Percentiles rank a stretch among this genome's conserved stretches.
phyloP scores from a whole-genome alignment of 2,888 invertebrate species.

The Dynastes grantii region DNA sequence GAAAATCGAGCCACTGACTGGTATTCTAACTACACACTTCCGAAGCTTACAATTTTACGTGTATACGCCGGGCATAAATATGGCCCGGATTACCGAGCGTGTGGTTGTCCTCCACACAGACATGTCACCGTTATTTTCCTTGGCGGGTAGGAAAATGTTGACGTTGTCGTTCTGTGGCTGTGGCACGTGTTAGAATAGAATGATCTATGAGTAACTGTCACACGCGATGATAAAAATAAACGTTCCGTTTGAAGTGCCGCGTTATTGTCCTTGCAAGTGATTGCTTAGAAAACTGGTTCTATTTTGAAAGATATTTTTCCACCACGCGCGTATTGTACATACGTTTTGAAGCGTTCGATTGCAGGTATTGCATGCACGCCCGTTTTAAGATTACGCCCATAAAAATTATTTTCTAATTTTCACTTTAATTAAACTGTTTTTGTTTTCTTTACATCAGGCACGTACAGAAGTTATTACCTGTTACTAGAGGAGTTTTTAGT shows the following conservation, averaged over 20 bases:
- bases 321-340: neutral
- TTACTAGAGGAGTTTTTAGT: too few relatives aligned
- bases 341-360: neutral
- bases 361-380: too few relatives aligned
- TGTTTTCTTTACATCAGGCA: too few relatives aligned
- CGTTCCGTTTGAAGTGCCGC: conserved; percentile 41
- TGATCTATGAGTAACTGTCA: conserved; percentile 42
- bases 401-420: neutral
- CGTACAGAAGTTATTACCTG: too few relatives aligned
- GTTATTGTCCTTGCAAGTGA: conserved; percentile 40
- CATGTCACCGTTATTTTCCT: conserved; percentile 15
- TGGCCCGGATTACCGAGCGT: too few relatives aligned
- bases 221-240: conserved; percentile 42
- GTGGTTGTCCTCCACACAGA: too few relatives aligned
- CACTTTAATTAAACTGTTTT: too few relatives aligned
- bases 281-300: conserved; percentile 39
- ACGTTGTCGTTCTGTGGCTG: neutral
- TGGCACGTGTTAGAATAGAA: conserved; percentile 41
- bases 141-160: conserved; percentile 22
- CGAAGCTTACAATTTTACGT: too few relatives aligned
- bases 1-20: too few relatives aligned
- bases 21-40: too few relatives aligned
- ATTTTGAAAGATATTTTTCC: conserved; percentile 33
- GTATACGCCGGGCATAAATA: too few relatives aligned
- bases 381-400: neutral